Percentiles rank a stretch among this genome's conserved stretches.
Evolutionary conservation across 2,113 vertebrate genomes (phyloP).

Genomic region (Pyrgilauda ruficollis): DNA sequence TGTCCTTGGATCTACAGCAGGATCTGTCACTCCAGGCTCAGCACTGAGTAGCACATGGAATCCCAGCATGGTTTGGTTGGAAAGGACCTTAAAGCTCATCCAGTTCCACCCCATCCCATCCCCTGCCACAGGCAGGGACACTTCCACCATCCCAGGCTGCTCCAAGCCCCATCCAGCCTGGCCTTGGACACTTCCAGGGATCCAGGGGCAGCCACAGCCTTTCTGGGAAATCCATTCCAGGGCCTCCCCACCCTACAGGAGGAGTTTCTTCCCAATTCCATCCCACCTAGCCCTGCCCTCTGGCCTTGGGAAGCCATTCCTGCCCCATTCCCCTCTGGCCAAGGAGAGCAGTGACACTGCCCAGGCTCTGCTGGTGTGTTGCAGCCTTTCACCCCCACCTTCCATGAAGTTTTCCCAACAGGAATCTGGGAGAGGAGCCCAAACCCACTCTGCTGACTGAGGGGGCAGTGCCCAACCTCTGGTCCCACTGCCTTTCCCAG

Average conservation of each 20-base stretch:
- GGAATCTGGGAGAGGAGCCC: neutral
- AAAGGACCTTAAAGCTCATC: no score
- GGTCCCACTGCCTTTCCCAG: neutral
- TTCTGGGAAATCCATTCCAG: neutral
- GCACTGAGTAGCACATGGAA: neutral
- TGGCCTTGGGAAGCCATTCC: neutral
- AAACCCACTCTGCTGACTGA: neutral
- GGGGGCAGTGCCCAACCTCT: neutral
- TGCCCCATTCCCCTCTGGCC: neutral
- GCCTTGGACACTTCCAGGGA: neutral
- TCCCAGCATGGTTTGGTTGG: neutral
- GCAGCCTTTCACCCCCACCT: neutral
- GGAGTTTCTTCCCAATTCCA: neutral
- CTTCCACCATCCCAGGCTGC: accelerated
- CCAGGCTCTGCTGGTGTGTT: accelerated
- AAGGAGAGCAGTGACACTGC: accelerated
- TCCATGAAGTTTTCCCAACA: accelerated
- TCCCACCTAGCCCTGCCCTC: neutral
- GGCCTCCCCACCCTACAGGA: neutral
- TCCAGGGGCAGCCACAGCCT: neutral
- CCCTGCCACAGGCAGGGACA: neutral
- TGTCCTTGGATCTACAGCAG: neutral
- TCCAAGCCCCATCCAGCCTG: accelerated
- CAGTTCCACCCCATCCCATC: no score
- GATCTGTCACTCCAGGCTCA: neutral